Conservation (phyloP, 2,113 vertebrate genomes). For the Nannobrachium achirus region DNA sequence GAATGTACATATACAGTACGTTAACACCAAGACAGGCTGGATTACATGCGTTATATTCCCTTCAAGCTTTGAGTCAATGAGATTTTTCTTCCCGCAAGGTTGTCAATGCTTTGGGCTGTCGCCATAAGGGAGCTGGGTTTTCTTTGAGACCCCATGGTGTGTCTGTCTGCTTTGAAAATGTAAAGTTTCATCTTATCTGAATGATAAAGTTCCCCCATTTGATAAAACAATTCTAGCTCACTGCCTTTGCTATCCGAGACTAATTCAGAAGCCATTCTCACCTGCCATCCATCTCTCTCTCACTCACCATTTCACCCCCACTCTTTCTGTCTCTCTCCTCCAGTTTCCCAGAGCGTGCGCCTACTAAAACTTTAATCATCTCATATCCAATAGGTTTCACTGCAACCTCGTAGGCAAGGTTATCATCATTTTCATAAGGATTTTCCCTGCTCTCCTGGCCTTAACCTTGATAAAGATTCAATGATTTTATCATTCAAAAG, state of each 20-base stretch:
- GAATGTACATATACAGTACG: slow-evolving; percentile 1
- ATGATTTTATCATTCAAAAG: slow-evolving; percentile 46
- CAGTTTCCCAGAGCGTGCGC: slow-evolving; percentile 42
- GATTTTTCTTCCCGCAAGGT: slow-evolving; percentile 22
- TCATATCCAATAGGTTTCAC: slow-evolving; percentile 65
- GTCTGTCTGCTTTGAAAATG: slow-evolving; percentile 41
- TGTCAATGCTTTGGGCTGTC: slow-evolving; percentile 27
- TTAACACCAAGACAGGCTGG: slow-evolving; percentile 3
- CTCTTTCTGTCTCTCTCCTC: slow-evolving; percentile 31
- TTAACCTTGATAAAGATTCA: slow-evolving; percentile 40
- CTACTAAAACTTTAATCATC: slow-evolving; percentile 76
- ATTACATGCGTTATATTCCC: slow-evolving; percentile 2
- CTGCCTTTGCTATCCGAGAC: slow-evolving; percentile 38
- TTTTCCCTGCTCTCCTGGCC: slow-evolving; percentile 33
- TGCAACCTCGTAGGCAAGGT: slow-evolving; percentile 57
- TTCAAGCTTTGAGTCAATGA: slow-evolving; percentile 43
- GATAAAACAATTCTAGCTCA: slow-evolving; percentile 41
- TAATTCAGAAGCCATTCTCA: slow-evolving; percentile 55
- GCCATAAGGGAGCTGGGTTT: slow-evolving; percentile 19
- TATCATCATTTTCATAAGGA: slow-evolving; percentile 56
- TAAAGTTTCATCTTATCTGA: slow-evolving; percentile 47
- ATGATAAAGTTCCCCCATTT: slow-evolving; percentile 27
- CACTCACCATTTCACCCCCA: background rate
- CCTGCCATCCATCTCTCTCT: slow-evolving; percentile 7
- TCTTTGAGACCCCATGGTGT: slow-evolving; percentile 33